These are phyloP conservation scores for Synergus umbraculus DNA, from an alignment of 2,888 invertebrate species.

Conservation along the genomic window DNA sequence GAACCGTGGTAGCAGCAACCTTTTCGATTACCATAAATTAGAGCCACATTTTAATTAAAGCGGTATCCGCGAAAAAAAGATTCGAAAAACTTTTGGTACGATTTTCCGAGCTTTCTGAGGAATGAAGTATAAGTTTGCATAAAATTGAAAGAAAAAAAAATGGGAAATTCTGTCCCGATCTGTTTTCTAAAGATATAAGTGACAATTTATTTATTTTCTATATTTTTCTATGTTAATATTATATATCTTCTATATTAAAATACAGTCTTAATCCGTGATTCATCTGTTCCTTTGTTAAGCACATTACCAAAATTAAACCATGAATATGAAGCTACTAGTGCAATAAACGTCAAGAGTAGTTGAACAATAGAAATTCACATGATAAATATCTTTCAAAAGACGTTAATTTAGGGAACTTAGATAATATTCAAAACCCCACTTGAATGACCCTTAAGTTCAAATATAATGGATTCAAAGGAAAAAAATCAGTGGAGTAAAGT, in stretches of 20 bases:
- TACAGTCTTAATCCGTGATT: neutral
- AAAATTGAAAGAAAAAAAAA: neutral
- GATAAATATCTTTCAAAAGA: neutral
- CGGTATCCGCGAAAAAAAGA: constrained; percentile 47
- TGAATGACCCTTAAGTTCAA: too few species aligned
- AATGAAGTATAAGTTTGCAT: neutral
- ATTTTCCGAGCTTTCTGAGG: neutral
- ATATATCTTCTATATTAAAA: neutral
- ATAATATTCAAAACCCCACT: neutral
- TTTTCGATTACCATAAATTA: constrained; percentile 58
- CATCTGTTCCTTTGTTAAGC: neutral
- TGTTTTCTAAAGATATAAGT: too few species aligned
- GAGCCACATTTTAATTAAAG: constrained; percentile 57
- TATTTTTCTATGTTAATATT: too few species aligned
- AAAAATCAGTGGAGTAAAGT: neutral
- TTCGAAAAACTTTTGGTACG: neutral
- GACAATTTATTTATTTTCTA: too few species aligned
- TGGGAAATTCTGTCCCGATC: too few species aligned
- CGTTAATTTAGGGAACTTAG: neutral
- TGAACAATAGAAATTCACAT: neutral
- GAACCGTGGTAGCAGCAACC: constrained; percentile 45
- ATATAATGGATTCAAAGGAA: neutral
- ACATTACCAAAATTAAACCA: neutral
- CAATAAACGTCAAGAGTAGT: neutral
- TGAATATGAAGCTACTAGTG: neutral